Evolutionary conservation across 2,113 vertebrate genomes (phyloP).

Genomic region (Orcinus orca): DNA sequence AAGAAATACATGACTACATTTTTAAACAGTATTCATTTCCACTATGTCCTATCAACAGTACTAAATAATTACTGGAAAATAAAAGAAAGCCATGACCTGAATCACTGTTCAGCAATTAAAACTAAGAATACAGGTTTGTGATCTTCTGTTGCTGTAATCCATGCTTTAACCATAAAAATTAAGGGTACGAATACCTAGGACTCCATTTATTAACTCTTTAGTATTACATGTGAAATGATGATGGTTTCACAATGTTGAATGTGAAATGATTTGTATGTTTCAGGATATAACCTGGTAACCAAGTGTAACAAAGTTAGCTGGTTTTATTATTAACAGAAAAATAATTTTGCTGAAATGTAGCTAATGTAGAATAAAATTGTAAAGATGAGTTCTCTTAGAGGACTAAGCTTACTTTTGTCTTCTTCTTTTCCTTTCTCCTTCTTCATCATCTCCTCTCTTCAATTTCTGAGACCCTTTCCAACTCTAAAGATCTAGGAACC

Average conservation of each 20-base stretch:
- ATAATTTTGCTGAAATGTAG: background rate
- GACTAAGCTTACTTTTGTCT: background rate
- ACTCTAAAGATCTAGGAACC: background rate
- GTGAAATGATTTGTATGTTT: background rate
- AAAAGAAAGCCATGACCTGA: background rate
- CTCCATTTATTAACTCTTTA: background rate
- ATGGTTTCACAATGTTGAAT: background rate
- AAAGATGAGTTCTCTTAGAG: background rate
- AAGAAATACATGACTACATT: background rate
- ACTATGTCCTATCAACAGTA: background rate
- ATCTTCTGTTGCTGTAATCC: background rate
- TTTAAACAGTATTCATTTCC: slow-evolving; percentile 4
- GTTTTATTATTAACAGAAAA: background rate
- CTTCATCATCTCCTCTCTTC: background rate
- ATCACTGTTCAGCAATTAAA: background rate
- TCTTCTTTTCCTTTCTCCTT: background rate
- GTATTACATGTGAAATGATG: background rate
- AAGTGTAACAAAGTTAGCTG: background rate
- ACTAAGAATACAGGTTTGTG: background rate
- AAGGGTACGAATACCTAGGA: background rate
- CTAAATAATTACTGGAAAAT: background rate
- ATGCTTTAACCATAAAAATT: background rate
- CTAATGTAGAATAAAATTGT: background rate
- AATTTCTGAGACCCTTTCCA: background rate
- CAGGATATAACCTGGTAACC: background rate